Evolutionary conservation across 2,888 invertebrate species (phyloP), one percentile per base, ranked within the genome.

Genomic region (Elmis aenea): DNA sequence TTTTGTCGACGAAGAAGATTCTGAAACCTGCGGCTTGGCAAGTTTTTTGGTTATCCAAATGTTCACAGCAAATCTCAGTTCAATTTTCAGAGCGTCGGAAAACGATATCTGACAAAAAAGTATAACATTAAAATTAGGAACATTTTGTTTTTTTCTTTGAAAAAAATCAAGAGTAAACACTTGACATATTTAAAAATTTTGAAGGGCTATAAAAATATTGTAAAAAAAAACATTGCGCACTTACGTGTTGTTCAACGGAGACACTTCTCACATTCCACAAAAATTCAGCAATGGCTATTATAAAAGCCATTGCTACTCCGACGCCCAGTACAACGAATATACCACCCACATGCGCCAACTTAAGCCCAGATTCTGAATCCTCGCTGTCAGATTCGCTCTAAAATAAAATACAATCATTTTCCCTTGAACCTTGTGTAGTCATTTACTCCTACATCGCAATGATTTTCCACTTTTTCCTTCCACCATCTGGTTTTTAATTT

Each of bases 401-500:
- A n/a, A n/a, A n/a, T n/a, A n/a, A n/a, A n/a, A n/a, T n/a, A n/a
- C n/a, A n/a, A n/a, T n/a, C n/a, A n/a, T n/a, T n/a, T n/a, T n/a
- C n/a, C n/a, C n/a, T n/a, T n/a, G n/a, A n/a, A n/a, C n/a, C n/a
- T n/a, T n/a, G n/a, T n/a, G n/a, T n/a, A n/a, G n/a, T n/a, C n/a
- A n/a, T n/a, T n/a, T n/a, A n/a, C n/a, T n/a, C n/a, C n/a, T n/a
- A n/a, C n/a, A n/a, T n/a, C n/a, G n/a, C n/a, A n/a, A n/a, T n/a
- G n/a, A 20, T 74, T 74, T 2, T 74, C 73, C 3, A 77, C 72
- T 36, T 72, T 73, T 55, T 76, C 71, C 57, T 83, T 79, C 95
- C 95, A 97, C 95, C 95, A 97, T 57, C 84, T 85, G 33, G 81
- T 81, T 67, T 94, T 94, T 33, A 96, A 66, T 38, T 79, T 76